phyloP scores from a whole-genome alignment of 92 coral and sea anemone genomes.

The Phenganax marumi region DNA sequence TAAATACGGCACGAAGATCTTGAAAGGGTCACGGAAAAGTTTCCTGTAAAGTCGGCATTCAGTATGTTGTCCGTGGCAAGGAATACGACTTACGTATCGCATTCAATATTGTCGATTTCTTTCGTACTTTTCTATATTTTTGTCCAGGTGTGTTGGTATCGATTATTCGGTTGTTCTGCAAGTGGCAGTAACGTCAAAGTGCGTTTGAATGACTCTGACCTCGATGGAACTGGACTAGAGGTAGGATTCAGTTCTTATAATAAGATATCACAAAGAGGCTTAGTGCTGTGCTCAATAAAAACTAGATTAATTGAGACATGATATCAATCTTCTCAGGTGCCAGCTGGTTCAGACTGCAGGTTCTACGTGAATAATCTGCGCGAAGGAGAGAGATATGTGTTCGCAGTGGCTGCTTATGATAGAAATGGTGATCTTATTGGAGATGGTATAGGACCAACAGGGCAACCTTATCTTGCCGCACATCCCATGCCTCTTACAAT shows the following conservation, averaged over 20 bases:
- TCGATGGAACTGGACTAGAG: slow-evolving; percentile 94
- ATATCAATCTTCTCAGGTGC: slow-evolving; percentile 53
- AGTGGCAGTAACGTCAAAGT: slow-evolving; percentile 92
- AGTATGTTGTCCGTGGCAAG: no score
- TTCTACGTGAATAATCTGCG: slow-evolving; percentile 70
- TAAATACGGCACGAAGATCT: slow-evolving; percentile 8
- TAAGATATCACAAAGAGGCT: no score
- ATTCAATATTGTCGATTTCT: background rate
- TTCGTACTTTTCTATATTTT: background rate
- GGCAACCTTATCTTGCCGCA: slow-evolving; percentile 74
- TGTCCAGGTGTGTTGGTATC: slow-evolving; percentile 89
- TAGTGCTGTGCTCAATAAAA: background rate
- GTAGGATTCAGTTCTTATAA: slow-evolving; percentile 44
- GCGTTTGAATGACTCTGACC: slow-evolving; percentile 89
- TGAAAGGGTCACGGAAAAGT: no score
- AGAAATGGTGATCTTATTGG: slow-evolving; percentile 76
- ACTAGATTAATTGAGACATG: no score
- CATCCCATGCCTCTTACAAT: slow-evolving; percentile 79
- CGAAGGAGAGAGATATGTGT: slow-evolving; percentile 78
- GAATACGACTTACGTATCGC: no score
- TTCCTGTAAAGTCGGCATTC: no score
- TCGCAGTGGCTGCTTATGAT: slow-evolving; percentile 91
- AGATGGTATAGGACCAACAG: slow-evolving; percentile 75
- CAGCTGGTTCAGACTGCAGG: slow-evolving; percentile 70
- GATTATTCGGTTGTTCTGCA: slow-evolving; percentile 90